Evolutionary conservation across 2,888 invertebrate genomes (phyloP), one percentile per base, ranked within the genome.

Genomic region (Stenoptilia bipunctidactyla): DNA sequence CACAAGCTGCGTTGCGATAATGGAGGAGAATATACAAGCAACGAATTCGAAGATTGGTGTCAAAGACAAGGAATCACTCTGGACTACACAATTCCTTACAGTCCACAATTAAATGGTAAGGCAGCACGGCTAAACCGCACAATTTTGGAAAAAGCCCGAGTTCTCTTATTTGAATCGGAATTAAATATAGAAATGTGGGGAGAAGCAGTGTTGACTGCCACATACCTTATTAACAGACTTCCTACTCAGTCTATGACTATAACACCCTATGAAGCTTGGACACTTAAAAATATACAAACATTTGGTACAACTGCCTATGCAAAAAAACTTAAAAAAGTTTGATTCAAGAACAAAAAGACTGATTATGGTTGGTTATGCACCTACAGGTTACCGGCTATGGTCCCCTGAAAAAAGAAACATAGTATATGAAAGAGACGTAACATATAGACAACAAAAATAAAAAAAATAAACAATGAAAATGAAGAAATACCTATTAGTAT

Each of bases 211-310:
- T 48, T 60, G 37, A 64, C 63, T 38, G 62, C 63, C 34, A 53
- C 55, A 15, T 60, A 62, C 50, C 51, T 70, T 39, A 55, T 66
- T 27, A 71, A 70, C 50, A 42, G 53, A 39, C 49, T 49, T n/a
- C 64, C 65, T 34, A 66, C 57, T 36, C 56, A 49, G 53, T 58
- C 60, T 20, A 39, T 66, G 15, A 42, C 40, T 39, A 58, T 61
- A 55, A 66, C 66, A 48, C 66, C 66, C 47, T 68, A 46, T 50
- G 64, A 66, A 48, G 43, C 62, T 48, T 68, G 65, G 63, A 52
- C 61, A 50, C 47, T 43, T 14, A 42, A 42, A 36, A 15, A 40
- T 50, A 47, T 65, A 42, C 56, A 46, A 46, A 45, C 58, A 39
- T 66, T 66, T 46, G 60, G 58, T 46, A 56, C 55, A 12, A 66